phyloP scores from a whole-genome alignment of 2,797 vertebrate species.

The Urosaurus nigricauda region DNA sequence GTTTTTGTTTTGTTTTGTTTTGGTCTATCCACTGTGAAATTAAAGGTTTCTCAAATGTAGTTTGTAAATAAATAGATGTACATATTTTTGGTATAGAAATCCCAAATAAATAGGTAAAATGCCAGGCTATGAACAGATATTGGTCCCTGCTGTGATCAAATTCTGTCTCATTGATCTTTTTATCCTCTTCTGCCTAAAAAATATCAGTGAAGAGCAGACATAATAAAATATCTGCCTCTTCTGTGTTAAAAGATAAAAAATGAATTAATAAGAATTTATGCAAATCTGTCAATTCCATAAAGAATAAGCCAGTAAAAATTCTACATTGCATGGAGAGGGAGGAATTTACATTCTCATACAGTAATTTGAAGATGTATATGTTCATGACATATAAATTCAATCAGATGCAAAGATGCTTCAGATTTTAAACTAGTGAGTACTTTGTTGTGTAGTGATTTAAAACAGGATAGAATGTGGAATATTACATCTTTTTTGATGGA shows the following conservation, averaged over 20 bases:
- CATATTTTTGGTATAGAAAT: neutral
- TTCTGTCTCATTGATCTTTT: conserved; percentile 6
- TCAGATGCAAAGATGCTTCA: neutral
- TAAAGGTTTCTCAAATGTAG: neutral
- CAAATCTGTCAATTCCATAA: neutral
- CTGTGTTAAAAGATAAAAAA: neutral
- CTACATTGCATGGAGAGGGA: too few species aligned
- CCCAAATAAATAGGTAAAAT: neutral
- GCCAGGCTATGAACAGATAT: neutral
- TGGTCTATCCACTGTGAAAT: neutral
- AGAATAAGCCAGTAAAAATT: neutral
- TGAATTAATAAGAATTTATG: neutral
- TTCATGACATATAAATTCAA: neutral
- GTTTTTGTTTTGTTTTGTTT: too few species aligned
- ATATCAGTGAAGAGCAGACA: conserved; percentile 3
- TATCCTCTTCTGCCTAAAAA: neutral
- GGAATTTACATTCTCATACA: neutral
- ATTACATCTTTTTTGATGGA: neutral
- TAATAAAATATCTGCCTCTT: conserved; percentile 16
- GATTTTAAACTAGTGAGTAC: neutral
- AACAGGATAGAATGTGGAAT: neutral
- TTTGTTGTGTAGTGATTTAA: neutral
- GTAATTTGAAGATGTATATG: neutral
- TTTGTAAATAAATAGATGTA: neutral
- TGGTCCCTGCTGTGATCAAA: neutral